Evolutionary conservation across 2,888 invertebrate species (phyloP).

Genomic region (Alviniconcha strummeri): DNA sequence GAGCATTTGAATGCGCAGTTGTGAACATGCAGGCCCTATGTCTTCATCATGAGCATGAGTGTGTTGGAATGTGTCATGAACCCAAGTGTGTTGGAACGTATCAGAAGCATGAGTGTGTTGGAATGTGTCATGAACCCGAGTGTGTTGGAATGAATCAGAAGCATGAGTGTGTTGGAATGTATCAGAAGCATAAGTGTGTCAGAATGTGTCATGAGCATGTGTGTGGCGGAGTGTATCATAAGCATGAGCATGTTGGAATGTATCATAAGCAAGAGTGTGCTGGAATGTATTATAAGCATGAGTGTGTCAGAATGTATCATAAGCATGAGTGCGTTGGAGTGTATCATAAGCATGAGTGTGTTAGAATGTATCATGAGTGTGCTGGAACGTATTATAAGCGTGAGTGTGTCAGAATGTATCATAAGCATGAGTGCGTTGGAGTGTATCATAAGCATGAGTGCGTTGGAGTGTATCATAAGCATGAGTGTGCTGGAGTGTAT

Average conservation of each 20-base stretch:
- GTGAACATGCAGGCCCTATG: too few species aligned
- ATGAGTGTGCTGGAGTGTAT: background rate
- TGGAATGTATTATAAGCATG: background rate
- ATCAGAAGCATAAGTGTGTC: background rate
- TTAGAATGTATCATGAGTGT: background rate
- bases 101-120: background rate
- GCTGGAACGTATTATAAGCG: background rate
- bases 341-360: background rate
- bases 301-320: background rate
- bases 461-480: background rate
- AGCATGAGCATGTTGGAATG: background rate
- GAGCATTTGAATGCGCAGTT: too few species aligned
- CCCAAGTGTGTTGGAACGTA: background rate
- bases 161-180: background rate
- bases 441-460: background rate
- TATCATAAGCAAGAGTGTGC: background rate
- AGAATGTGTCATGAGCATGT: too few species aligned
- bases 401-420: background rate
- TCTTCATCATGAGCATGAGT: too few species aligned
- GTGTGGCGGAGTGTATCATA: background rate
- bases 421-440: background rate
- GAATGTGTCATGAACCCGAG: background rate
- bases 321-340: too few species aligned
- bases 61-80: too few species aligned
- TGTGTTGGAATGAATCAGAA: background rate